phyloP scores from a whole-genome alignment of 2,888 invertebrate genomes.

The Nasonovia ribisnigri region DNA sequence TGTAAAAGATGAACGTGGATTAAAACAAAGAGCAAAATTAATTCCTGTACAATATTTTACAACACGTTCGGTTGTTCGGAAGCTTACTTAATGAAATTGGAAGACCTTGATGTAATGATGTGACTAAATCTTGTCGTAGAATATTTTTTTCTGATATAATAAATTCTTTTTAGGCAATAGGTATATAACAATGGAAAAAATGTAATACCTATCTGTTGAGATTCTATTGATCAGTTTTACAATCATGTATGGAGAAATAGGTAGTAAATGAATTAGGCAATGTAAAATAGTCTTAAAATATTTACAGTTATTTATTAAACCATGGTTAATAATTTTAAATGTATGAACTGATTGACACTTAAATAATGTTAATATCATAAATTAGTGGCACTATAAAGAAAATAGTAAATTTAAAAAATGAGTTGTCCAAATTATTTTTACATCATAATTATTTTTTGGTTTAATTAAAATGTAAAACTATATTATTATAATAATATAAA shows the following conservation, averaged over 20 bases:
- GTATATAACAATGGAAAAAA: neutral
- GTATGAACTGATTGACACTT: neutral
- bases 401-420: neutral
- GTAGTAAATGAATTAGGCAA: neutral
- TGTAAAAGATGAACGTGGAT: neutral
- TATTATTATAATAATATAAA: neutral
- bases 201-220: neutral
- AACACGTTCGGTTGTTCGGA: constrained; percentile 15
- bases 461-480: neutral
- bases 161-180: neutral
- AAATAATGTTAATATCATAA: neutral
- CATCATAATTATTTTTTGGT: neutral
- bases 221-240: neutral
- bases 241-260: neutral
- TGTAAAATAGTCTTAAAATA: neutral
- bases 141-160: neutral
- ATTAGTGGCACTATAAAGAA: neutral
- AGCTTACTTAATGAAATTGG: constrained; percentile 18
- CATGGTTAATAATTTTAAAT: too few relatives aligned
- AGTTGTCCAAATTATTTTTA: neutral
- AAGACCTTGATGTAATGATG: constrained; percentile 33
- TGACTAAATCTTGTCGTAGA: neutral
- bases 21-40: neutral
- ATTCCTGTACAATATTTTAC: constrained; percentile 20
- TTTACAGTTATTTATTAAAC: neutral